Evolutionary conservation across 1,140 invertebrate species (phyloP).

Genomic region (Asbolus verrucosus): DNA sequence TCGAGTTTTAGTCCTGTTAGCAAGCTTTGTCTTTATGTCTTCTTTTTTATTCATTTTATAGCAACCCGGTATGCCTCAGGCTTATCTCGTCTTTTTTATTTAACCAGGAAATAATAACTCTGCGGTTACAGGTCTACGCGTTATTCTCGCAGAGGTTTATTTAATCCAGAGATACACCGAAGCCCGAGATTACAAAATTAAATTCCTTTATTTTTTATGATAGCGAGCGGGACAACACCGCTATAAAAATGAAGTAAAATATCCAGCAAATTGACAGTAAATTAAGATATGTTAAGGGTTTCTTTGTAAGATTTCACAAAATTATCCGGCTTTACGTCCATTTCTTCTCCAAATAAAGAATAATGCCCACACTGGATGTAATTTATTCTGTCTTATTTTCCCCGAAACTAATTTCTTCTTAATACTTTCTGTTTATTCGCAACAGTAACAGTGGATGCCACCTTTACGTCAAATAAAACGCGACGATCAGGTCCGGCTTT

Average conservation of each 20-base stretch:
- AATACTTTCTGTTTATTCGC: not conserved
- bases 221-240: slow-evolving; percentile 4
- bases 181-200: slow-evolving; percentile 39
- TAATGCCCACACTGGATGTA: not conserved
- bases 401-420: not conserved
- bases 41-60: slow-evolving; percentile 23
- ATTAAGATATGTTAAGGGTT: slow-evolving; percentile 32
- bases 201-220: slow-evolving; percentile 39
- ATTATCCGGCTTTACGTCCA: slow-evolving; percentile 4
- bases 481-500: too few relatives aligned
- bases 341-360: slow-evolving; percentile 7
- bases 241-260: slow-evolving; percentile 19
- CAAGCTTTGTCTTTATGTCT: slow-evolving; percentile 38
- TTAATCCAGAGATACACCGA: slow-evolving; percentile 40
- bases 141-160: slow-evolving; percentile 38
- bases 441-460: too few relatives aligned
- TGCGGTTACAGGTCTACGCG: slow-evolving; percentile 36
- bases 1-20: slow-evolving; percentile 40
- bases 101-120: slow-evolving; percentile 45
- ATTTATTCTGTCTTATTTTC: slow-evolving; percentile 9
- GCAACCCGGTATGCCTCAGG: slow-evolving; percentile 33
- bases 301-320: slow-evolving; percentile 6
- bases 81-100: slow-evolving; percentile 42
- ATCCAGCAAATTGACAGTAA: slow-evolving; percentile 39
- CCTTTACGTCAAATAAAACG: too few relatives aligned